Percentiles rank a stretch among this genome's conserved stretches.
phyloP scores from a whole-genome alignment of 1,140 invertebrate species.

The Stegodyphus mimosarum region DNA sequence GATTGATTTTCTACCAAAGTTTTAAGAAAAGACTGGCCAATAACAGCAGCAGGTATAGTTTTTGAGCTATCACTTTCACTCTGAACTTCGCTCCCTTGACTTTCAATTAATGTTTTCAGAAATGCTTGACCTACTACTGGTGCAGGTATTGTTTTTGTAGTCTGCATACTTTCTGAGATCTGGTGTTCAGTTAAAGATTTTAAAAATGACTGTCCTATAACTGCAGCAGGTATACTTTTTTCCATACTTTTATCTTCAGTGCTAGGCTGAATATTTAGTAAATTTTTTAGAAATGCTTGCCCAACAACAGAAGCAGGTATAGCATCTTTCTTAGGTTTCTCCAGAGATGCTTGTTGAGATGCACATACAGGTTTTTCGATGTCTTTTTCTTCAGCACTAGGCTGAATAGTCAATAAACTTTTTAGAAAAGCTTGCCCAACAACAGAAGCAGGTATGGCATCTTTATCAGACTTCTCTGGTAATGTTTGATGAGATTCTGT shows the following conservation, averaged over 20 bases:
- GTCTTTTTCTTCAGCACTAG: neutral
- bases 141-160: conserved; percentile 19
- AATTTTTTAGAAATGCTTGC: conserved; percentile 47
- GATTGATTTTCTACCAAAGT: neutral
- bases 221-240: conserved; percentile 40
- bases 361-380: neutral
- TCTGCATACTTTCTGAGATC: neutral
- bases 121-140: conserved; percentile 46
- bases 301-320: conserved; percentile 40
- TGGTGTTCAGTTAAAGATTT: conserved; percentile 21
- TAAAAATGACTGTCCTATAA: conserved; percentile 48
- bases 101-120: conserved; percentile 30
- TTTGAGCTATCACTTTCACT: neutral
- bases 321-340: neutral
- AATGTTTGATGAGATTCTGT: neutral
- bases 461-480: neutral
- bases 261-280: neutral
- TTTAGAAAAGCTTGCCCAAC: neutral
- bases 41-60: conserved; percentile 4
- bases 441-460: neutral
- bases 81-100: neutral
- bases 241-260: neutral
- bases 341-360: neutral
- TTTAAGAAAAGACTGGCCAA: conserved; percentile 17
- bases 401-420: neutral